Conservation (phyloP, 1,140 invertebrate genomes). For the Drosophila jambulina region DNA sequence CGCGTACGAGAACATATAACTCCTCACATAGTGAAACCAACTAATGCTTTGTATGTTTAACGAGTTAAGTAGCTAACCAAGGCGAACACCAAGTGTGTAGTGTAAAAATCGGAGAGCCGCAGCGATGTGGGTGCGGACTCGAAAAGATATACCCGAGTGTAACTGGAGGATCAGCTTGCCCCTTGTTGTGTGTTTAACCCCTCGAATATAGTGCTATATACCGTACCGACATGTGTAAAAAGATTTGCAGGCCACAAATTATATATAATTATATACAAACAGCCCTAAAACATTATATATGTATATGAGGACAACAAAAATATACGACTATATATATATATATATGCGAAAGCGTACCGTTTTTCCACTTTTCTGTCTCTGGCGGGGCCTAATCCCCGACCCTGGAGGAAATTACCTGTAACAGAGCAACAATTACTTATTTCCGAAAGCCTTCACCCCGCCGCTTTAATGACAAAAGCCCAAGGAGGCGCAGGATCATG, state of each 20-base stretch:
- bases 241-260: slow-evolving; percentile 51
- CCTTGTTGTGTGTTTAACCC: slow-evolving; percentile 41
- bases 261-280: slow-evolving; percentile 49
- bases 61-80: slow-evolving; percentile 38
- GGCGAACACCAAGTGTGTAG: slow-evolving; percentile 56
- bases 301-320: slow-evolving; percentile 62
- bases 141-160: slow-evolving; percentile 8
- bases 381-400: slow-evolving; percentile 35
- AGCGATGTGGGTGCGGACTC: too few species aligned
- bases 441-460: slow-evolving; percentile 52
- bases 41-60: slow-evolving; percentile 60
- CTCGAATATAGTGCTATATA: slow-evolving; percentile 43
- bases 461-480: slow-evolving; percentile 52
- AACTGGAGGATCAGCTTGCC: slow-evolving; percentile 25
- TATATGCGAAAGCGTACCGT: slow-evolving; percentile 2
- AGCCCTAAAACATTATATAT: slow-evolving; percentile 37
- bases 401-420: slow-evolving; percentile 68
- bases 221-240: slow-evolving; percentile 41
- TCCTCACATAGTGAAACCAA: slow-evolving; percentile 51
- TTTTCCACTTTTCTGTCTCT: slow-evolving; percentile 14
- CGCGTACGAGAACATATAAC: slow-evolving; percentile 34
- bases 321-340: slow-evolving; percentile 50
- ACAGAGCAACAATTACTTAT: slow-evolving; percentile 64
- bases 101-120: slow-evolving; percentile 18
- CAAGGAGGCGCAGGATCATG: slow-evolving; percentile 28